These are phyloP conservation scores for Hippocampus barbouri DNA, from an alignment of 2,113 vertebrate genomes.

Conservation along the genomic window DNA sequence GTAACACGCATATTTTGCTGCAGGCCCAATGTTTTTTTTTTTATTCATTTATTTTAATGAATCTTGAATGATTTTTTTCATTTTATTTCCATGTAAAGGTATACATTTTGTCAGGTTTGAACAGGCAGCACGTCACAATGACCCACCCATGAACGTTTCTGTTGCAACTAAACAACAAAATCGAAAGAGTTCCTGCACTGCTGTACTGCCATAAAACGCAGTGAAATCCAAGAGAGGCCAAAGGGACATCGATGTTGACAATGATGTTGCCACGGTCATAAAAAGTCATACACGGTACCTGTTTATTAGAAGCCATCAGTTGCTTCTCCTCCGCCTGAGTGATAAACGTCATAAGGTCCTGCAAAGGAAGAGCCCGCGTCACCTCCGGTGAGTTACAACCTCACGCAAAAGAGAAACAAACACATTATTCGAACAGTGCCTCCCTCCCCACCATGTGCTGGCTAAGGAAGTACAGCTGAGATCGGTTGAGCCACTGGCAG, in stretches of 20 bases:
- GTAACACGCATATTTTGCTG: too few relatives aligned
- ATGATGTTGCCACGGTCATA: neutral
- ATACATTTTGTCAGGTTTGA: neutral
- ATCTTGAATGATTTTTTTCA: too few relatives aligned
- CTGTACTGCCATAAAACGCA: neutral
- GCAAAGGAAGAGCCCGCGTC: constrained; percentile 16
- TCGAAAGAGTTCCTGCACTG: neutral
- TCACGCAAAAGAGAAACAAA: too few relatives aligned
- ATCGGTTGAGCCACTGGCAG: constrained; percentile 85
- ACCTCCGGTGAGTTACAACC: too few relatives aligned
- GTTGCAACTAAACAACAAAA: neutral
- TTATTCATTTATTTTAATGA: too few relatives aligned
- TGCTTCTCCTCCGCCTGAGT: constrained; percentile 79
- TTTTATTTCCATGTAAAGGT: neutral
- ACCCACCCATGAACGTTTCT: neutral
- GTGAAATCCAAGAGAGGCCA: neutral
- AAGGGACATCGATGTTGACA: neutral
- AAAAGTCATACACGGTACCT: constrained; percentile 67
- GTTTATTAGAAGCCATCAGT: constrained; percentile 81
- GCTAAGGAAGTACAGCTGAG: constrained; percentile 85
- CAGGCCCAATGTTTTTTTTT: too few relatives aligned
- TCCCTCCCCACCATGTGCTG: constrained; percentile 74
- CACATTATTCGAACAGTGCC: neutral
- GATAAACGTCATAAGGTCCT: constrained; percentile 88
- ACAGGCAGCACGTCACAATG: neutral